Conservation (phyloP, 1,140 invertebrate genomes). For the Lineus longissimus region DNA sequence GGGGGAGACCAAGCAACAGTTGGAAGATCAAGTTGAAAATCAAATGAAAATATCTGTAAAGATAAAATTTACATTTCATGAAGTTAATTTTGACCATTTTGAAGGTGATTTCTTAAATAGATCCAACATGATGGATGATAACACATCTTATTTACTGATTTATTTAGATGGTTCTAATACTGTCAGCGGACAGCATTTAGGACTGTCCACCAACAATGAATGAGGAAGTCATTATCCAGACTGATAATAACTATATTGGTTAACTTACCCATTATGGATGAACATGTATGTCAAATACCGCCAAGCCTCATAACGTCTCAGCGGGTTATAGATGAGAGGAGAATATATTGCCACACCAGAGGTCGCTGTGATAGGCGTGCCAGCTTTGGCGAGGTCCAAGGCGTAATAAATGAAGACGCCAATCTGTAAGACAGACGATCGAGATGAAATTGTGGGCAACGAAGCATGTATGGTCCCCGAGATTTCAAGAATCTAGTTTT, state of each 20-base stretch:
- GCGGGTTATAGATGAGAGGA: conserved; percentile 84
- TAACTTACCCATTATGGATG: conserved; percentile 80
- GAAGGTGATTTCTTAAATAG: conserved; percentile 7
- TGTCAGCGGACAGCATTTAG: no score
- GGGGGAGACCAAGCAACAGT: conserved; percentile 81
- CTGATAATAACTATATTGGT: no score
- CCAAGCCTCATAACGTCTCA: conserved; percentile 77
- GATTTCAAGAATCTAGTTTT: no score
- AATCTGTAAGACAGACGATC: conserved; percentile 40
- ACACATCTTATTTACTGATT: background rate
- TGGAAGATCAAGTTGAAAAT: conserved; percentile 88
- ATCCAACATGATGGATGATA: background rate
- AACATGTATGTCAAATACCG: conserved; percentile 94
- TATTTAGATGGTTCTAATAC: background rate
- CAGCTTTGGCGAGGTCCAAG: conserved; percentile 39
- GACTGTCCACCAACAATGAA: no score
- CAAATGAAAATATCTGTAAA: conserved; percentile 70
- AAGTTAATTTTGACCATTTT: no score
- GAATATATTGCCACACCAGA: conserved; percentile 43
- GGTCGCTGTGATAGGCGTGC: conserved; percentile 32
- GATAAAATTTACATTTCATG: conserved; percentile 16
- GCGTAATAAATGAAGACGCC: conserved; percentile 56
- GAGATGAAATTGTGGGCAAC: background rate
- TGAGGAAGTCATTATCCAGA: no score
- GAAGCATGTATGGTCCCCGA: no score